These are phyloP conservation scores for Ceratosolen solmsi DNA, from an alignment of 1,140 invertebrate species.

Conservation along the genomic window DNA sequence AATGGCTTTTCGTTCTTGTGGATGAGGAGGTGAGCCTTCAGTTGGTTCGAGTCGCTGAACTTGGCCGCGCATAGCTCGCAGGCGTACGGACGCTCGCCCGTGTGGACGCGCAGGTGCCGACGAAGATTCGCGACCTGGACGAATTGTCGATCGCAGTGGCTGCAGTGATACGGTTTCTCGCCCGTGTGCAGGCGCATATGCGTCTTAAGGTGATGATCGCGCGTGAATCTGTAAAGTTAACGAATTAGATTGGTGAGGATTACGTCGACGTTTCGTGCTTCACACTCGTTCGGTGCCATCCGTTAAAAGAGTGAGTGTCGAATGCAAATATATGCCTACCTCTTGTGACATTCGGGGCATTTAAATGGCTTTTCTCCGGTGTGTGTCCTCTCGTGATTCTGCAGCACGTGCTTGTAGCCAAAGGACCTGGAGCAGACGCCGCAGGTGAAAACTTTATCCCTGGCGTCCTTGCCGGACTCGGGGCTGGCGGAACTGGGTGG, in stretches of 20 bases:
- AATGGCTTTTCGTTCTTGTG: slow-evolving; percentile 94
- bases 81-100: slow-evolving; percentile 94
- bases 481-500: slow-evolving; percentile 69
- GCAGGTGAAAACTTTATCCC: slow-evolving; percentile 91
- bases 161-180: slow-evolving; percentile 93
- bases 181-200: slow-evolving; percentile 95
- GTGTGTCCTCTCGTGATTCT: slow-evolving; percentile 97
- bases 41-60: slow-evolving; percentile 95
- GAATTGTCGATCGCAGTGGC: slow-evolving; percentile 92
- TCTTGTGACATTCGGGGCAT: slow-evolving; percentile 93
- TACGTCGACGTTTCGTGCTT: no score
- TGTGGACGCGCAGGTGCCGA: slow-evolving; percentile 94
- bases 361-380: slow-evolving; percentile 98
- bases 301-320: no score
- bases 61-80: slow-evolving; percentile 91
- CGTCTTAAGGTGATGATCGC: slow-evolving; percentile 96
- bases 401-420: slow-evolving; percentile 95
- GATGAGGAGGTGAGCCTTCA: slow-evolving; percentile 92
- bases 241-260: background rate
- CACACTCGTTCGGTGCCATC: background rate
- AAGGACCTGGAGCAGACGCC: slow-evolving; percentile 89
- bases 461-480: slow-evolving; percentile 72
- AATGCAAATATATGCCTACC: no score
- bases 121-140: slow-evolving; percentile 96
- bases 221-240: slow-evolving; percentile 80